Conservation (phyloP, 2,797 vertebrate species). For the Mus caroli region DNA sequence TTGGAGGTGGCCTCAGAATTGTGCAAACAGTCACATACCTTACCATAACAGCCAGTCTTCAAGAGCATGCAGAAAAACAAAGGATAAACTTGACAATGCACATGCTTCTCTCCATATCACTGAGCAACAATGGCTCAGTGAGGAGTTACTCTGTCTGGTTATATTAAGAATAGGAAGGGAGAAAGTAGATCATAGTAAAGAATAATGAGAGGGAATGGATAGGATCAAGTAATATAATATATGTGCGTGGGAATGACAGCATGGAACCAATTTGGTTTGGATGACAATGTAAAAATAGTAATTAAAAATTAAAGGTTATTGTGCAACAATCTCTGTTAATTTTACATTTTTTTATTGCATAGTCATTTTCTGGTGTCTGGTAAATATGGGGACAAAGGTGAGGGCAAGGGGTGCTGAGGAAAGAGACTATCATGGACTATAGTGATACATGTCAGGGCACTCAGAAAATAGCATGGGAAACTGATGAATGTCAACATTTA, state of each 20-base stretch:
- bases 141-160: neutral
- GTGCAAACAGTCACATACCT: neutral
- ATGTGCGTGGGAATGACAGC: neutral
- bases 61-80: constrained; percentile 68
- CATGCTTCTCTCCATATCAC: constrained; percentile 31
- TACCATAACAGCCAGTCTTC: constrained; percentile 61
- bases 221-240: neutral
- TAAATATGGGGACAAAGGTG: neutral
- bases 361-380: neutral
- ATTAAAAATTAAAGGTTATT: neutral
- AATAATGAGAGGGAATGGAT: neutral
- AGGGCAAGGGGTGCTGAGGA: neutral
- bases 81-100: constrained; percentile 56
- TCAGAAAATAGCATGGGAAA: neutral
- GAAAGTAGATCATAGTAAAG: neutral
- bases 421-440: neutral
- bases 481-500: neutral
- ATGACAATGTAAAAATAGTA: neutral
- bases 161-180: too few relatives aligned
- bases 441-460: neutral
- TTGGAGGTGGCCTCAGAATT: constrained; percentile 73
- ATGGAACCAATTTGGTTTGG: neutral
- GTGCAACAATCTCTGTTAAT: constrained; percentile 1
- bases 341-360: neutral
- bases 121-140: neutral